Percentiles rank a stretch among this genome's conserved stretches.
Conservation (phyloP, 35 echinoderm and acorn worm genomes). For the Eucidaris tribuloides region DNA sequence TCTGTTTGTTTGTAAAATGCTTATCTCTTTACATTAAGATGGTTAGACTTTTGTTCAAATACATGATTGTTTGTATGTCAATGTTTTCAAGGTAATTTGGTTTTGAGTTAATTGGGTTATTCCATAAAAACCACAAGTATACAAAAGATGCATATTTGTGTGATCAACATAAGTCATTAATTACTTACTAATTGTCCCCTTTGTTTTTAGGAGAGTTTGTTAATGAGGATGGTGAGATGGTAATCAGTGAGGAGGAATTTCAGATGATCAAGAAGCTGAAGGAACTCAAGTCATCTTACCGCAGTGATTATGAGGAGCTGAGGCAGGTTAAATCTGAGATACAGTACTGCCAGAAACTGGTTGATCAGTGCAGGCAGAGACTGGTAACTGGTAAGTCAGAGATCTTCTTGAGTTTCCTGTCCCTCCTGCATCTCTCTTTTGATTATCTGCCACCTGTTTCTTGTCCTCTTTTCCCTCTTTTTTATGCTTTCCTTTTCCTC, state of each 20-base stretch:
- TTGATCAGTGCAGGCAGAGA: slow-evolving; percentile 88
- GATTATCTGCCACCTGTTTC: neutral
- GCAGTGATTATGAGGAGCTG: slow-evolving; percentile 84
- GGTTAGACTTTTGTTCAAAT: no score
- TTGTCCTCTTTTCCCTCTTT: neutral
- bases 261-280: slow-evolving; percentile 90
- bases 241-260: slow-evolving; percentile 92
- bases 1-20: no score
- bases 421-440: neutral
- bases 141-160: no score
- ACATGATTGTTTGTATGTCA: no score
- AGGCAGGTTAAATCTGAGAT: slow-evolving; percentile 91
- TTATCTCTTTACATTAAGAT: no score
- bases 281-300: slow-evolving; percentile 87
- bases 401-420: no score
- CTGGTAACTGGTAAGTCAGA: slow-evolving; percentile 67
- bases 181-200: neutral
- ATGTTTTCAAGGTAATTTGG: no score
- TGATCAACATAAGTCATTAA: no score
- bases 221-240: slow-evolving; percentile 79
- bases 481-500: neutral
- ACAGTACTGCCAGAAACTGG: slow-evolving; percentile 96
- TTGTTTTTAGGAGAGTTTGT: slow-evolving; percentile 74
- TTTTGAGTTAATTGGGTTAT: no score
- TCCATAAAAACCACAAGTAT: no score